These are phyloP conservation scores for honey bee (Apis mellifera) DNA, from an alignment of 1,140 invertebrate genomes.

Conservation along the genomic window DNA sequence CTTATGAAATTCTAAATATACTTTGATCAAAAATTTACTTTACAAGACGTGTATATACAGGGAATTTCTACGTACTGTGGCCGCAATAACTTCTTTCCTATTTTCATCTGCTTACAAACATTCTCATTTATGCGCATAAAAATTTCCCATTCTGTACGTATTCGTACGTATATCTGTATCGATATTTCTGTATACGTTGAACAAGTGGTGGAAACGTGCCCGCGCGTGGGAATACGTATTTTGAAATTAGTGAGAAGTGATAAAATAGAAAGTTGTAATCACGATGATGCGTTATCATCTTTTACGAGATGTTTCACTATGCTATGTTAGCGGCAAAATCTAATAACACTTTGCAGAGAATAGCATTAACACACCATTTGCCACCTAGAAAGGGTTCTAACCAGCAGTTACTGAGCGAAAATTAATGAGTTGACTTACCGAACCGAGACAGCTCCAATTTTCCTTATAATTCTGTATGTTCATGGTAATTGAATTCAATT, in stretches of 20 bases:
- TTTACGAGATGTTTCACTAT: slow-evolving; percentile 2
- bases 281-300: background rate
- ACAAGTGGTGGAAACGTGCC: background rate
- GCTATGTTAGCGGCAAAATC: slow-evolving; percentile 16
- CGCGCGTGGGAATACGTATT: too few relatives aligned
- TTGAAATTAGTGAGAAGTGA: background rate
- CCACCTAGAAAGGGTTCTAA: slow-evolving; percentile 33
- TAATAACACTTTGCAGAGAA: slow-evolving; percentile 30
- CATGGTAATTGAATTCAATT: slow-evolving; percentile 12
- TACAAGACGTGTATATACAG: too few relatives aligned
- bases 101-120: background rate
- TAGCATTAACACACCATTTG: slow-evolving; percentile 35
- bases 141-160: background rate
- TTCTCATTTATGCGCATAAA: background rate
- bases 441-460: slow-evolving; percentile 22
- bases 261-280: background rate
- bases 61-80: background rate
- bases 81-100: background rate
- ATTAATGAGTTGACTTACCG: slow-evolving; percentile 42
- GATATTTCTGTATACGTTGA: background rate
- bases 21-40: background rate
- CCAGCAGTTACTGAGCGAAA: slow-evolving; percentile 36
- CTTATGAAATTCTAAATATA: slow-evolving; percentile 19
- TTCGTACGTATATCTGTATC: too few relatives aligned
- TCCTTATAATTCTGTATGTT: slow-evolving; percentile 31